Evolutionary conservation across 2,888 invertebrate genomes (phyloP).

Genomic region (Brachyptera putata): DNA sequence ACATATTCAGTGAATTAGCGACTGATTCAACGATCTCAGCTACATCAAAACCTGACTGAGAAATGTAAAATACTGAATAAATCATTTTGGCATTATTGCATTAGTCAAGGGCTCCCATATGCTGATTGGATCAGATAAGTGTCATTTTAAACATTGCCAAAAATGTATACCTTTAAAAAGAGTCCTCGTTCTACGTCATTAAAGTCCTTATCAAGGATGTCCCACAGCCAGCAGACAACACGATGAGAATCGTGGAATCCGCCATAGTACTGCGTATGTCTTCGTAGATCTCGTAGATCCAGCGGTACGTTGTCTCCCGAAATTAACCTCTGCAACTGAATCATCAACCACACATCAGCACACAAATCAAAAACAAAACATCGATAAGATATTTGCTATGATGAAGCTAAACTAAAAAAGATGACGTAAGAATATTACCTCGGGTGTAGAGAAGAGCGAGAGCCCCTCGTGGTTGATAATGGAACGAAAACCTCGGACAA

Average conservation of each 20-base stretch:
- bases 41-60: no score
- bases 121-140: no score
- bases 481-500: constrained; percentile 92
- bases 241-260: constrained; percentile 98
- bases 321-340: constrained; percentile 82
- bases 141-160: no score
- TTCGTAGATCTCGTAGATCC: constrained; percentile 79
- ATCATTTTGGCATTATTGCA: no score
- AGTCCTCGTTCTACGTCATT: constrained; percentile 84
- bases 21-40: no score
- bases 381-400: background rate
- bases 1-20: no score
- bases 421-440: constrained; percentile 52
- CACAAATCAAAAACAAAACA: no score
- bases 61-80: no score
- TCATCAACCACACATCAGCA: background rate
- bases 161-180: constrained; percentile 87
- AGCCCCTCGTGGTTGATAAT: constrained; percentile 95
- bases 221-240: constrained; percentile 98
- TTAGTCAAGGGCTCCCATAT: no score
- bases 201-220: constrained; percentile 94
- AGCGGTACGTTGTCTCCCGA: constrained; percentile 94
- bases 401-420: no score
- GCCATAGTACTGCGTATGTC: constrained; percentile 97
- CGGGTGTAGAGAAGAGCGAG: constrained; percentile 90